phyloP scores from a whole-genome alignment of 2,888 invertebrate genomes.

The Marronus borbonicus region DNA sequence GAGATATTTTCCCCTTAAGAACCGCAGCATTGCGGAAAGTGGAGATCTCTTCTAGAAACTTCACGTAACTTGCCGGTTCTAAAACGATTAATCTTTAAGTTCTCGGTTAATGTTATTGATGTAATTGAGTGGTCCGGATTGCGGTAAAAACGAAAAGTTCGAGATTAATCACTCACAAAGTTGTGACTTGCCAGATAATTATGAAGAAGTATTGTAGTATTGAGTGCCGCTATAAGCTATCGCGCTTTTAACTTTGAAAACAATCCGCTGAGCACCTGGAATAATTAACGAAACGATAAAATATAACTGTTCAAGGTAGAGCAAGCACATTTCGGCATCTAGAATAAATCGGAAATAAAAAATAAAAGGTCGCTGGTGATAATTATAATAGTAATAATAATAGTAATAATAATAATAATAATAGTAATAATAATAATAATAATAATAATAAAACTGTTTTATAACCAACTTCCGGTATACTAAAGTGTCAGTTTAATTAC shows the following conservation, averaged over 20 bases:
- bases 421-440: no score
- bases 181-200: background rate
- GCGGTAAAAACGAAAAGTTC: conserved; percentile 42
- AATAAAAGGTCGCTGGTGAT: no score
- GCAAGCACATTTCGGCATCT: no score
- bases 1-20: conserved; percentile 47
- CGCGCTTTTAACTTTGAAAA: background rate
- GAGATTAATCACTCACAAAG: conserved; percentile 14
- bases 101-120: conserved; percentile 52
- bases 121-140: conserved; percentile 51
- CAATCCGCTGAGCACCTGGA: background rate
- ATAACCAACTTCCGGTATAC: conserved; percentile 40
- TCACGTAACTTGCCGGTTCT: conserved; percentile 52
- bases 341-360: no score
- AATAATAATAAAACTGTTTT: no score
- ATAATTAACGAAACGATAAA: background rate
- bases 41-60: conserved; percentile 45
- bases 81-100: conserved; percentile 54
- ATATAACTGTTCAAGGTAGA: no score
- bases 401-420: no score
- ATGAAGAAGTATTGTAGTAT: conserved; percentile 10
- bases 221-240: background rate
- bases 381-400: no score
- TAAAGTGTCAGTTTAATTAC: conserved; percentile 43
- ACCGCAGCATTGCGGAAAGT: conserved; percentile 32